A percentile compares a stretch with the other conserved stretches of the same genome.
Evolutionary conservation across 2,113 vertebrate genomes (phyloP).

Genomic region (Periophthalmodon schlosseri): DNA sequence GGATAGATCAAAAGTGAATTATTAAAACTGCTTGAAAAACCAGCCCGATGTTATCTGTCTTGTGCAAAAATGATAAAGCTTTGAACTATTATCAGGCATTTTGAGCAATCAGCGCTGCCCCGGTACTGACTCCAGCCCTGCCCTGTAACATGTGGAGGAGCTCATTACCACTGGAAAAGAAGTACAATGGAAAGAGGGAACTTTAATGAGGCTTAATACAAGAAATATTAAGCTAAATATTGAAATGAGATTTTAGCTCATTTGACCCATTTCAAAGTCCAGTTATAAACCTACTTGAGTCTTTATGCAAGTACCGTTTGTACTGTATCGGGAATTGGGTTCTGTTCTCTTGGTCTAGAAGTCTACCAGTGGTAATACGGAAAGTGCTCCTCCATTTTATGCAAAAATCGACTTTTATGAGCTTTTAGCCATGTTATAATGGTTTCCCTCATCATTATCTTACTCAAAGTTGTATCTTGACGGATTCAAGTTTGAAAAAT

Average conservation of each 20-base stretch:
- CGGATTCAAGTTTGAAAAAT: no score
- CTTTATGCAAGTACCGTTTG: neutral
- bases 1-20: neutral
- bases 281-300: neutral
- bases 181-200: conserved; percentile 5
- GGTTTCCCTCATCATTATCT: no score
- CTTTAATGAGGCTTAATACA: conserved; percentile 17
- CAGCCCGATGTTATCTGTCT: neutral
- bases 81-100: neutral
- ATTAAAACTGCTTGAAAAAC: neutral
- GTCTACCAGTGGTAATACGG: neutral
- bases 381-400: neutral
- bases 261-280: neutral
- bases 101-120: neutral
- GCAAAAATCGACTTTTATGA: no score
- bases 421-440: no score
- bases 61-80: neutral
- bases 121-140: neutral
- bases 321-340: no score
- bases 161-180: neutral
- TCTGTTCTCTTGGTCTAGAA: neutral
- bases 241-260: neutral
- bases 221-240: conserved; percentile 20
- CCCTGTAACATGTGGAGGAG: conserved; percentile 20
- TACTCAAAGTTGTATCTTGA: no score